Base-by-base conservation (phyloP, 2,113 vertebrate genomes). In the Hiodon alosoides region DNA sequence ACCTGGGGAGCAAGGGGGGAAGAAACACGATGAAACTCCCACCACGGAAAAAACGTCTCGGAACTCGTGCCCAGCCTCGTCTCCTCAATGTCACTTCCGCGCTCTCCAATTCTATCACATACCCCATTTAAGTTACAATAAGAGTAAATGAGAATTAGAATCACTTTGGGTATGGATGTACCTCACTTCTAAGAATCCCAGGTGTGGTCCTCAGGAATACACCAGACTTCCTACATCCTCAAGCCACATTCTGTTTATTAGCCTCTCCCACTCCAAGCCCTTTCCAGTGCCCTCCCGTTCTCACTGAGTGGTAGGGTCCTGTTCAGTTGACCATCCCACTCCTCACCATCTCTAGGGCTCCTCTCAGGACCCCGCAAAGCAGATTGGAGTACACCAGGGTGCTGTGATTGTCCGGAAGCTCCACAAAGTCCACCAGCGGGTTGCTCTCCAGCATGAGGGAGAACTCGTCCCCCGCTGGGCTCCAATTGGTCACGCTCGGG, bases 401-500 rank as follows among this genome's bases (percentile, higher is more conserved):
- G 4, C 91, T 98, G 90, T 99, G 97, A 87, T 94, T 98, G 83
- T 99, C 97, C 0, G 97, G 97, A 74, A 99, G 92, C 87, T 99
- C 97, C 77, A 99, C 97, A 66, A 99, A 98, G 87, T 99, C 97
- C 74, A 98, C 97, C 86, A 99, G 83, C 0, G 97, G 97, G 86
- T 99, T 99, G 80, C 92, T 98, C 87, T 99, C 97, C 73, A 99
- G 84, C 81, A 98, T 97, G 77, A 99, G 93, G 69, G 97, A 99
- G 90, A 99, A 99, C 78, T 99, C 97, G 0, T 99, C 97, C 0
- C 97, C 97, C 7, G 94, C 95, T 9, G 97, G 96, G 83, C 96
- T 99, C 97, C 97, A 99, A 84, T 99, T 99, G 84, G 96, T 99
- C 90, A 99, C 94, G 76, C 94, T 98, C 0, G 97, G 97, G 72